Evolutionary conservation across 2,797 vertebrate genomes (phyloP).

Genomic region (Caiman crocodilus): DNA sequence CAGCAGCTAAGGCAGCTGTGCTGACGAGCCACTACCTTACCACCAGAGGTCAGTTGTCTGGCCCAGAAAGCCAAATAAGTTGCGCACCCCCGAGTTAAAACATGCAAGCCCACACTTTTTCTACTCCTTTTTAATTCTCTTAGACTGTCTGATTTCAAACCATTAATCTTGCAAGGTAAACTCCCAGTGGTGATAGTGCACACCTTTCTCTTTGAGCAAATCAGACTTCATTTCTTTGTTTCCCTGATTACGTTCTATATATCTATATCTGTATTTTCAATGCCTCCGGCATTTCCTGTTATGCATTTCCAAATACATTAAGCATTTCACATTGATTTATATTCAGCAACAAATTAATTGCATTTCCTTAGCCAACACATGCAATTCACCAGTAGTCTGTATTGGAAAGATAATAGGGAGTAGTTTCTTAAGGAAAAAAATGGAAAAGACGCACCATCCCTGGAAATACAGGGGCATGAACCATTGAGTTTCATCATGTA

Average conservation of each 20-base stretch:
- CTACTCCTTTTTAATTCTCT: not conserved
- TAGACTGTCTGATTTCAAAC: not conserved
- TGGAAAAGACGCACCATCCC: constrained; percentile 20
- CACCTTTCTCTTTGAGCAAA: not conserved
- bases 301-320: constrained; percentile 38
- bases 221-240: not conserved
- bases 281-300: constrained; percentile 6
- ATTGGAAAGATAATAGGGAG: constrained; percentile 42
- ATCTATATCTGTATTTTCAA: not conserved
- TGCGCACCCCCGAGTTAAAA: not conserved
- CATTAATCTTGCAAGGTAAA: not conserved
- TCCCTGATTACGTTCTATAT: not conserved
- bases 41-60: no score
- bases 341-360: constrained; percentile 41
- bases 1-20: no score
- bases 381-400: not conserved
- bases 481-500: not conserved
- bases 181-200: not conserved
- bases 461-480: constrained; percentile 17
- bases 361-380: constrained; percentile 17
- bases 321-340: constrained; percentile 56
- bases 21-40: no score
- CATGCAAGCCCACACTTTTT: not conserved
- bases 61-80: not conserved
- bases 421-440: not conserved